phyloP scores from a whole-genome alignment of 2,113 vertebrate species.

The Pholis gunnellus region DNA sequence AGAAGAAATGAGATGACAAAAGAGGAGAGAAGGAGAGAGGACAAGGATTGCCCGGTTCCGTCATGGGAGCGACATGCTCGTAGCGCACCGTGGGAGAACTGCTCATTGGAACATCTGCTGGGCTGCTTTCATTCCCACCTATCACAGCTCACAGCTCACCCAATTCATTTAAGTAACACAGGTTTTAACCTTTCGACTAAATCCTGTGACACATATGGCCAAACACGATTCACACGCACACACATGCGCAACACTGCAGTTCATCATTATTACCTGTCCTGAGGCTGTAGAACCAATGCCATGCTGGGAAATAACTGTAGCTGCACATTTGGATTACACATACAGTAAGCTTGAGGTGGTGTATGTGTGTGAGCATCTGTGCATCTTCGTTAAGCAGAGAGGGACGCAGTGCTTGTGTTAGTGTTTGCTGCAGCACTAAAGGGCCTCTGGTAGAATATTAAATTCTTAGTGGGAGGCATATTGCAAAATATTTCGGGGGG shows the following conservation, averaged over 20 bases:
- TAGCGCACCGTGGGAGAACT: not conserved
- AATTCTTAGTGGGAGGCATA: conserved; percentile 23
- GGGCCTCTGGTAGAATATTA: conserved; percentile 34
- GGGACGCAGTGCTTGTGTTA: conserved; percentile 4
- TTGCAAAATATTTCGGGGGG: conserved; percentile 36
- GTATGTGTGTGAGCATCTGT: not conserved
- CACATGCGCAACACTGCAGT: not conserved
- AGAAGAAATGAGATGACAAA: not conserved
- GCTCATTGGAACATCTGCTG: not conserved
- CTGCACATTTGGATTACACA: conserved; percentile 38
- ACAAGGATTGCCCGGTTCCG: not conserved
- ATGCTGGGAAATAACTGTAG: conserved; percentile 51
- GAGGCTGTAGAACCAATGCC: conserved; percentile 43
- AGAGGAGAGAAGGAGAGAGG: not conserved
- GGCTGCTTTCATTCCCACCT: not conserved
- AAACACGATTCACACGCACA: conserved; percentile 7
- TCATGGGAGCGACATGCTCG: not conserved
- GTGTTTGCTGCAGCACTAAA: conserved; percentile 34
- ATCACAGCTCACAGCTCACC: conserved; percentile 3
- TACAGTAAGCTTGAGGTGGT: conserved; percentile 16
- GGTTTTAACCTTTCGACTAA: not conserved
- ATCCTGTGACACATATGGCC: not conserved
- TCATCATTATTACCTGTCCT: conserved; percentile 55
- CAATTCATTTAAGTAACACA: not conserved
- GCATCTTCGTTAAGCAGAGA: conserved; percentile 14